Evolutionary conservation across 1,140 invertebrate species (phyloP), one percentile per base, ranked within the genome.

Genomic region (Chymomyza costata): DNA sequence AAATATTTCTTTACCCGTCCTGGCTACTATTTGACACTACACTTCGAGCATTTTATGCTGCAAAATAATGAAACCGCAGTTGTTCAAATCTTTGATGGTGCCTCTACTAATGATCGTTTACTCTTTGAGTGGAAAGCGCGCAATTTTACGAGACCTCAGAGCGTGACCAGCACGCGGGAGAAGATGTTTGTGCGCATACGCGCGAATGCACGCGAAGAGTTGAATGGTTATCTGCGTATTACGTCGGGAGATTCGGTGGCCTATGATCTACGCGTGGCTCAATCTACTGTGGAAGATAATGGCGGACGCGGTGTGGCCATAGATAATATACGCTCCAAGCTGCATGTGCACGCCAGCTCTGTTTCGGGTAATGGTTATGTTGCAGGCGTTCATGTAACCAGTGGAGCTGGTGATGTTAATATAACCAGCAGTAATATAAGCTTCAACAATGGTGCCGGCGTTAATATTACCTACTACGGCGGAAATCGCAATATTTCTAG

Each of bases 391-490:
- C 94, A 97, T 71, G 90, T 98, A 2, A 87, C 91, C 0, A 91
- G 88, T 56, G 97, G 97, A 0, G 93, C 92, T 1, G 94, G 95
- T n/a, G 93, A 97, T 76, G 90, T 99, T 0, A 96, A 99, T 71
- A 89, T 99, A 1, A 97, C 96, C 3, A 91, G 92, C 60, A 95
- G 94, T 54, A 89, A 92, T 68, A 93, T 99, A 30, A 92, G 90
- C 0, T 93, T 95, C 63, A 99, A 99, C 85, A 90, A 92, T 70
- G 97, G 96, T 0, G 97, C 97, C 61, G 93, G 94, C 1, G 87
- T 95, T 2, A 97, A 97, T 68, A 92, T 98, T 2, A 97, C 96
- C 0, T 94, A 95, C 50, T 93, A 94, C 1, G 96, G 97, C 1
- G 97, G 97, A 2, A 92, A 92, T 54, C 89, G 94, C 43, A 96